Evolutionary conservation across 2,888 invertebrate species (phyloP), one percentile per base, ranked within the genome.

Genomic region (Leptopilina syphax): DNA sequence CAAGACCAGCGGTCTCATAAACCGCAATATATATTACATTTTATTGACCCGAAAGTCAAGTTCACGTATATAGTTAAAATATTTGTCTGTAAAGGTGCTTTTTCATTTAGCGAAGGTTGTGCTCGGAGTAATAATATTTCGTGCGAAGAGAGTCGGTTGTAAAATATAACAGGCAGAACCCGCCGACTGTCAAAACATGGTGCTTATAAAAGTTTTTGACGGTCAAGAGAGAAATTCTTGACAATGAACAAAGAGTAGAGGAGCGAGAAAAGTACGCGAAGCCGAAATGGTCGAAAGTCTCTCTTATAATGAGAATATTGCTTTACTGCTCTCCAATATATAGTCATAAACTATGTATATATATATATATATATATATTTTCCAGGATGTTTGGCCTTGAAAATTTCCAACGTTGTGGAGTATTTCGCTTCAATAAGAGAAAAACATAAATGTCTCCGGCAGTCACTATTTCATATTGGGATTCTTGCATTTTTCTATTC

Each of bases 111-210:
- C 24, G 77, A 77, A 65, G 65, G 77, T 77, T 77, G 4, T n/a
- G 8, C 60, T 13, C 18, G 18, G 1, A 13, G 24, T 50, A 50
- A 12, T 50, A 50, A 10, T 50, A 50, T 50, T 50, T 50, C 47
- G 47, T 50, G 9, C 12, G 1, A 12, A 47, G 54, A 34, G 73
- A 77, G 65, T 80, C 79, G 81, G 83, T 87, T 87, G 85, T 90
- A 88, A 89, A 90, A 88, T 50, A 85, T 90, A 89, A 90, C 85
- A 89, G 85, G 86, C 89, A 88, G 86, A 91, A 90, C 90, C 90
- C 90, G 87, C 89, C 82, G 88, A 85, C 87, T 90, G 91, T 91
- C 90, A 91, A 91, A 90, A 91, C 90, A 91, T 63, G 47, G 73
- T 80, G 79, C 79, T 86, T 85, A 87, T 88, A 88, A 44, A 85